A percentile compares a stretch with the other conserved stretches of the same genome.
phyloP scores from a whole-genome alignment of 2,888 invertebrate genomes.

The Phyllotreta striolata region DNA sequence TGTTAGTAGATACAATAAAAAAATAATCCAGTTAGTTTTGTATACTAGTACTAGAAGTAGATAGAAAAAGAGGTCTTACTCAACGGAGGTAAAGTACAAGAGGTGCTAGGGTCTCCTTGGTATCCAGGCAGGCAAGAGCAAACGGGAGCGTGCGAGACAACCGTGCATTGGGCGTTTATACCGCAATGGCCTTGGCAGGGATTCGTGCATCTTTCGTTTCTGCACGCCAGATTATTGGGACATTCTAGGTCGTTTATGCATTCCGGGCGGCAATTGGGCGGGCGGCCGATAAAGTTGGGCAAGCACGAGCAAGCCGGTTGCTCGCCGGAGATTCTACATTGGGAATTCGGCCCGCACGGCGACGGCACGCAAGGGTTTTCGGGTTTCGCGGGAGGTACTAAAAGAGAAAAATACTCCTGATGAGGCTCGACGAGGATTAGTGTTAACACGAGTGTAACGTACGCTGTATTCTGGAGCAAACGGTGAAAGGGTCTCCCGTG shows the following conservation, averaged over 20 bases:
- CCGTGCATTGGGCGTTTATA: constrained; percentile 79
- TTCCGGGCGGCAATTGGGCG: constrained; percentile 87
- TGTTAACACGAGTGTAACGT: constrained; percentile 46
- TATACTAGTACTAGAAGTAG: neutral
- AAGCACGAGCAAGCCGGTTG: constrained; percentile 88
- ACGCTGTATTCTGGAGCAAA: constrained; percentile 60
- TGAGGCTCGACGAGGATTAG: no score
- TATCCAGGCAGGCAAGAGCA: constrained; percentile 86
- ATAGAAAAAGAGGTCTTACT: constrained; percentile 51
- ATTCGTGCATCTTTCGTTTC: constrained; percentile 82
- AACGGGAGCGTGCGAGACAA: constrained; percentile 83
- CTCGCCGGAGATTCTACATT: constrained; percentile 80
- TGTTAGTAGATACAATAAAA: no score
- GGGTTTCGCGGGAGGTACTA: constrained; percentile 57
- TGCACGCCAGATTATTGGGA: constrained; percentile 80
- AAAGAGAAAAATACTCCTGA: constrained; percentile 55
- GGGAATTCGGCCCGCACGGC: constrained; percentile 85
- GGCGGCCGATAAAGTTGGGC: constrained; percentile 81
- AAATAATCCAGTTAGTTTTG: neutral
- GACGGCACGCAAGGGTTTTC: constrained; percentile 80
- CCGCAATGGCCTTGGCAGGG: constrained; percentile 86
- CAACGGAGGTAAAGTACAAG: constrained; percentile 61
- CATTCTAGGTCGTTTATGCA: constrained; percentile 84
- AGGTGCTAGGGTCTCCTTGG: constrained; percentile 76
- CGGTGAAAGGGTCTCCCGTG: constrained; percentile 71